Base-by-base conservation (phyloP, 1,140 invertebrate species). In the Portunus trituberculatus region DNA sequence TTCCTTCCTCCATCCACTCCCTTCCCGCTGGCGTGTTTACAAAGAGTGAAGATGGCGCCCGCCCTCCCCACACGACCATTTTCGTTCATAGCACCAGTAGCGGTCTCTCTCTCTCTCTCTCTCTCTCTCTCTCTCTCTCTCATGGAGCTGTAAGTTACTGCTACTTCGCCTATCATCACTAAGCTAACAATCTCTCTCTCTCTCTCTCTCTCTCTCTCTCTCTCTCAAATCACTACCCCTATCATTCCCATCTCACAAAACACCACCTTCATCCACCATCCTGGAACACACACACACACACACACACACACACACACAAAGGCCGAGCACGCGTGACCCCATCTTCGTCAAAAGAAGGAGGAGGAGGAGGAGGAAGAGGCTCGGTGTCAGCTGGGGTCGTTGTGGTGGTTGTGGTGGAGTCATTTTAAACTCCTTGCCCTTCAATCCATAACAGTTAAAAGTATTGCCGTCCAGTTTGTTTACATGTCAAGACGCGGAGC, bases 11-110 rank as follows among this genome's bases (percentile, higher is more conserved):
- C 52, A 12, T 59, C 52, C 52, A 16, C 52, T 20, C 20, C 52
- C 67, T 76, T n/a, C 67, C 67, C n/a, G 67, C 67, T 76, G 67
- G 20, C 67, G 67, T 76, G 67, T 76, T 76, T 76, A 76, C 67
- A 76, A 76, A 76, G 67, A 76, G 67, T 76, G 67, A 76, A 76
- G 67, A 76, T 76, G 67, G 67, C 67, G 67, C 67, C 67, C 67
- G 67, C 67, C 67, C 67, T 76, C 67, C 67, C 20, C 67, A 76
- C 67, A 76, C 67, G 67, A 76, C 67, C 67, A 76, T 76, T 76
- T 76, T 76, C 67, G 67, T 76, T 76, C 67, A 76, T 76, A 76
- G 67, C 67, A n/a, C 12, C 25, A 20, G 67, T 7, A n/a, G 67
- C 20, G 20, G 20, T n/a, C 16, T n/a, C 67, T 76, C 67, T 76